A percentile compares a stretch with the other conserved stretches of the same genome.
Evolutionary conservation across 2,113 vertebrate genomes (phyloP).

Genomic region (Oncorhynchus keta): DNA sequence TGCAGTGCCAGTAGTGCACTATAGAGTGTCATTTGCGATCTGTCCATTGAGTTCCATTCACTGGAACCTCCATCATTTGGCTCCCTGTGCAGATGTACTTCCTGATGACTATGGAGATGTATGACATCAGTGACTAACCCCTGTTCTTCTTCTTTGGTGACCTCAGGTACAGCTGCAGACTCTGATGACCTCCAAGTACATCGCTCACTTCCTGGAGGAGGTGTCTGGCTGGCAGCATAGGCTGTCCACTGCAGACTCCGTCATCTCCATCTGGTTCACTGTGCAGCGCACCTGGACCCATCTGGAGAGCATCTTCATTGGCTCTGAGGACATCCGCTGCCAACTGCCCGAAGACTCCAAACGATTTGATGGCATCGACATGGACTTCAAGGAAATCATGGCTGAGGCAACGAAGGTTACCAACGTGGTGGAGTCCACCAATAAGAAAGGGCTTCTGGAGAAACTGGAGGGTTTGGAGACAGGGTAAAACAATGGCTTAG

Average conservation of each 20-base stretch:
- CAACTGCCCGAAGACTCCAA: conserved; percentile 81
- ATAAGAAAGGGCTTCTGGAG: conserved; percentile 65
- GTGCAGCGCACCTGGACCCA: conserved; percentile 81
- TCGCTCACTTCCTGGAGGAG: conserved; percentile 80
- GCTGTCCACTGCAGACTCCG: conserved; percentile 65
- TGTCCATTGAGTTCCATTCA: neutral
- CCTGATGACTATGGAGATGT: neutral
- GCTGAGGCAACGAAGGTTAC: conserved; percentile 59
- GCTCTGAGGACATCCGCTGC: conserved; percentile 79
- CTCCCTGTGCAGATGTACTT: neutral
- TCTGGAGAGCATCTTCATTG: conserved; percentile 82
- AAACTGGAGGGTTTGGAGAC: conserved; percentile 67
- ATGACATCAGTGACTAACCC: neutral
- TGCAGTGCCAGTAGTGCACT: too few species aligned
- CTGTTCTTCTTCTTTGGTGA: neutral
- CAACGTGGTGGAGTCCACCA: conserved; percentile 76
- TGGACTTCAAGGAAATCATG: conserved; percentile 76
- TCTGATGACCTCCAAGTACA: conserved; percentile 76
- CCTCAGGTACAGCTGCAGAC: conserved; percentile 78
- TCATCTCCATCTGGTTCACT: conserved; percentile 79
- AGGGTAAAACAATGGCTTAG: conserved; percentile 48
- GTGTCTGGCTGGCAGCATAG: conserved; percentile 81
- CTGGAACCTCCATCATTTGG: neutral
- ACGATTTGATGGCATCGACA: conserved; percentile 79
- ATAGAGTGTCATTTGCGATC: too few species aligned